phyloP scores from a whole-genome alignment of 2,113 vertebrate genomes.

The Mustelus asterias region DNA sequence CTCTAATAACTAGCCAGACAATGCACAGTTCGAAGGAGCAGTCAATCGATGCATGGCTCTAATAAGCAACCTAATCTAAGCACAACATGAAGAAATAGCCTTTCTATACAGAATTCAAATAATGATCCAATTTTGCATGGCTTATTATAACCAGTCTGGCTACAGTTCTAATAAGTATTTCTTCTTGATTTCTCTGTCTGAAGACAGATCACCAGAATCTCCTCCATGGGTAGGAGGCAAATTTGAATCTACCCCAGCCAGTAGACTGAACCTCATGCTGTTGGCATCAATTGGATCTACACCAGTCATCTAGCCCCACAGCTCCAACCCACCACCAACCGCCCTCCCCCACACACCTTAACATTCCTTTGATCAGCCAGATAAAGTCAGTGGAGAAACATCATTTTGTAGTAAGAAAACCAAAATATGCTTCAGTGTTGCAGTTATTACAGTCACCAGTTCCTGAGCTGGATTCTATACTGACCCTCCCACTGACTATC shows the following conservation, averaged over 20 bases:
- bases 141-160: neutral
- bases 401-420: neutral
- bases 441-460: neutral
- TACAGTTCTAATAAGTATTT: neutral
- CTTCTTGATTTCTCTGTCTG: too few species aligned
- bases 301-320: too few species aligned
- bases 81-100: neutral
- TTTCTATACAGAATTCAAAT: neutral
- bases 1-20: neutral
- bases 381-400: neutral
- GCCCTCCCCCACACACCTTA: neutral
- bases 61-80: neutral
- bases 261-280: too few species aligned
- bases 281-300: too few species aligned
- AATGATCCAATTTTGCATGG: neutral
- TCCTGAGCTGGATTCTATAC: too few species aligned
- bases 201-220: too few species aligned
- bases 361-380: neutral
- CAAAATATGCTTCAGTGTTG: neutral
- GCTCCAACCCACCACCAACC: too few species aligned
- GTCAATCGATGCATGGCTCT: neutral
- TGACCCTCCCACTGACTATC: too few species aligned
- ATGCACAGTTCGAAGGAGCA: neutral
- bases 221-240: too few species aligned
- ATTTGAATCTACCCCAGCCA: too few species aligned